phyloP scores from a whole-genome alignment of 2,113 vertebrate species.

The Ondatra zibethicus region DNA sequence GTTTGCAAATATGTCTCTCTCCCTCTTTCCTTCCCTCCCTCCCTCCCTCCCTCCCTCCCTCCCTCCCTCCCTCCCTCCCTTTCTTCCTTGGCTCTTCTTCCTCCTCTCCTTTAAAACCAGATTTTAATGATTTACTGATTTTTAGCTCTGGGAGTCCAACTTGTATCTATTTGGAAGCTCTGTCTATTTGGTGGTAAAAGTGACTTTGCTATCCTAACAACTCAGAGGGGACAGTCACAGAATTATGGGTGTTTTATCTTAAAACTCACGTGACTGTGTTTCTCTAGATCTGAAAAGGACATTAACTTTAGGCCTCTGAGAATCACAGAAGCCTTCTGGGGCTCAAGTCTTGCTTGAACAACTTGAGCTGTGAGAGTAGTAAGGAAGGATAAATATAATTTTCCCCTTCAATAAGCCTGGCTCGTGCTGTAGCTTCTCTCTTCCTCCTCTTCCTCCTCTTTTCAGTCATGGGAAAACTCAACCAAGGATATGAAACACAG shows the following conservation, averaged over 20 bases:
- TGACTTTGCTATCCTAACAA: background rate
- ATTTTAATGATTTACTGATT: background rate
- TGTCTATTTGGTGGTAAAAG: background rate
- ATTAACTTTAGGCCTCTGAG: background rate
- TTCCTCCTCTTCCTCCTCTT: background rate
- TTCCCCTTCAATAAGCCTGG: background rate
- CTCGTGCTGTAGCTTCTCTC: rapidly evolving
- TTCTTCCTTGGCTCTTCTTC: no score
- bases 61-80: rapidly evolving
- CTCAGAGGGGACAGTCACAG: background rate
- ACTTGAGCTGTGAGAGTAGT: background rate
- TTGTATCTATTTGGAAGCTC: background rate
- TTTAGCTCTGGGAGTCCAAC: background rate
- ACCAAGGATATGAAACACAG: background rate
- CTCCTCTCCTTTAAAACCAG: background rate
- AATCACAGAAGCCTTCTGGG: background rate
- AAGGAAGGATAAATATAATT: background rate
- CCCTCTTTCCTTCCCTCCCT: background rate
- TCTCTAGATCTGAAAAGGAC: background rate
- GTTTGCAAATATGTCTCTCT: background rate
- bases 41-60: background rate
- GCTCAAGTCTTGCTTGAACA: background rate
- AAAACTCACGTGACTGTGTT: background rate
- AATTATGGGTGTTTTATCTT: background rate
- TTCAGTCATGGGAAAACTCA: background rate